These are phyloP conservation scores for Arenaria interpres DNA, from an alignment of 2,113 vertebrate genomes.

Conservation along the genomic window DNA sequence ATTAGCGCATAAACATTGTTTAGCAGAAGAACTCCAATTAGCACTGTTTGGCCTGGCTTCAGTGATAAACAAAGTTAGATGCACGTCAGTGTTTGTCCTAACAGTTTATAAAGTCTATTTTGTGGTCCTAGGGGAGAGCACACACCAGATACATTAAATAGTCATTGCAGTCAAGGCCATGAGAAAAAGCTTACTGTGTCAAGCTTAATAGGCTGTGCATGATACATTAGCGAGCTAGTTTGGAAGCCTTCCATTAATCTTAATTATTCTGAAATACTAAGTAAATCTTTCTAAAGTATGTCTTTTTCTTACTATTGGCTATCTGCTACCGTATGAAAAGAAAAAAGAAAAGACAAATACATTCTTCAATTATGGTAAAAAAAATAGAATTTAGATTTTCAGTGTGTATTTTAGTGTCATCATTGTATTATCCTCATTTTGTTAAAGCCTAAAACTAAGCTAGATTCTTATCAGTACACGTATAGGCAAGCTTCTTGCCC, in stretches of 20 bases:
- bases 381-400: not conserved
- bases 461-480: not conserved
- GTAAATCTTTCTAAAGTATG: not conserved
- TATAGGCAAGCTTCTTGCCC: not conserved
- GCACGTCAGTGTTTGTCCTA: conserved; percentile 67
- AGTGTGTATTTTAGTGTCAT: not conserved
- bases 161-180: conserved; percentile 38
- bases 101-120: conserved; percentile 67
- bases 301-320: conserved; percentile 6
- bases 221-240: conserved; percentile 19
- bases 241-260: conserved; percentile 56
- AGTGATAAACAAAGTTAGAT: conserved; percentile 70
- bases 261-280: conserved; percentile 52
- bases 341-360: not conserved
- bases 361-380: not conserved
- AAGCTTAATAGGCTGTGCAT: conserved; percentile 37
- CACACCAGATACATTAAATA: conserved; percentile 54
- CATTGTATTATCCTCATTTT: not conserved
- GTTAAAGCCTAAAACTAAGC: not conserved
- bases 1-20: conserved; percentile 84
- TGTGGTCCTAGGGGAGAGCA: conserved; percentile 24
- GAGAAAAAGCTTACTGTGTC: conserved; percentile 51
- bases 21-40: conserved; percentile 80
- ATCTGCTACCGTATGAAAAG: not conserved
- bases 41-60: conserved; percentile 68